Evolutionary conservation across 2,797 vertebrate species (phyloP).

Genomic region (Anas flavirostris): DNA sequence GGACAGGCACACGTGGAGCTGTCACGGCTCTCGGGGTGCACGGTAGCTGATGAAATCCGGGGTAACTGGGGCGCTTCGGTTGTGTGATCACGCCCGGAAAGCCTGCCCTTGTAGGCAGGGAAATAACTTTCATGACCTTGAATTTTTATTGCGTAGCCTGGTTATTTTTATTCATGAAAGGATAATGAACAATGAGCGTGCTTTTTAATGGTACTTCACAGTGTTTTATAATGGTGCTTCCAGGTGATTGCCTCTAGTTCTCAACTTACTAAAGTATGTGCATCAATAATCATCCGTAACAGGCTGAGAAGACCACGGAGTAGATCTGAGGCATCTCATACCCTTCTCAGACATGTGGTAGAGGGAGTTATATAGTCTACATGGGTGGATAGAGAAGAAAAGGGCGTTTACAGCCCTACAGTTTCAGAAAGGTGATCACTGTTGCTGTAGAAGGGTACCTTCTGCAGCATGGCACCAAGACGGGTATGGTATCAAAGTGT

Average conservation of each 20-base stretch:
- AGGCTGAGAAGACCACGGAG: not conserved
- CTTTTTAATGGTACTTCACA: not conserved
- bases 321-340: not conserved
- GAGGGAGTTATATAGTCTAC: not conserved
- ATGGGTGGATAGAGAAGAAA: not conserved
- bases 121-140: not conserved
- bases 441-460: not conserved
- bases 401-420: not conserved
- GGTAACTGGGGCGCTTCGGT: not conserved
- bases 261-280: not conserved
- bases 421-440: not conserved
- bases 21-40: not conserved
- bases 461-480: not conserved
- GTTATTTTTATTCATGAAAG: conserved; percentile 16
- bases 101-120: not conserved
- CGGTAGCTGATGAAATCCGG: not conserved
- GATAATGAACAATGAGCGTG: not conserved
- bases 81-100: not conserved
- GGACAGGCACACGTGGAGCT: not conserved
- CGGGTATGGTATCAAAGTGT: not conserved
- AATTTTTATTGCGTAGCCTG: not conserved
- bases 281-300: not conserved
- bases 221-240: not conserved
- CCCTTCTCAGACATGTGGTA: not conserved
- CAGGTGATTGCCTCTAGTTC: conserved; percentile 11